phyloP scores from a whole-genome alignment of 1,140 invertebrate species.

The Agraylea sexmaculata region DNA sequence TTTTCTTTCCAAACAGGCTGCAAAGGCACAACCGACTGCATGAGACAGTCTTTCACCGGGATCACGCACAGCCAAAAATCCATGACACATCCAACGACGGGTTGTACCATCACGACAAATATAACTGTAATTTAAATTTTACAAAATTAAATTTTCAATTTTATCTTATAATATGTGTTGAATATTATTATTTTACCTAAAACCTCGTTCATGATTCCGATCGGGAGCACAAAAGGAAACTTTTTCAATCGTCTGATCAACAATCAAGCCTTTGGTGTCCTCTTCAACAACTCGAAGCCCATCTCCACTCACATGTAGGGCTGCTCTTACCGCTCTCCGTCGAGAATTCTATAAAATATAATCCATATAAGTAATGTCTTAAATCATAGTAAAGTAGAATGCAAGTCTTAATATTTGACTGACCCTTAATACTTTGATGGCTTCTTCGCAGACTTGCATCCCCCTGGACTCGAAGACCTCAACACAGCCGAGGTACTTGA shows the following conservation, averaged over 20 bases:
- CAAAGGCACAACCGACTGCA: conserved; percentile 98
- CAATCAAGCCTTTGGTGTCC: conserved; percentile 95
- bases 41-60: conserved; percentile 95
- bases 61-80: conserved; percentile 92
- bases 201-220: conserved; percentile 94
- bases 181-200: conserved; percentile 58
- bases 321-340: conserved; percentile 72
- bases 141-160: conserved; percentile 3
- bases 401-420: no score
- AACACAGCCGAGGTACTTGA: conserved; percentile 97
- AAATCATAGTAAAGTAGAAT: no score
- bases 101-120: conserved; percentile 50
- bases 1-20: conserved; percentile 94
- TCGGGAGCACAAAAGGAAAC: conserved; percentile 99
- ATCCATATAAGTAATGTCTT: no score
- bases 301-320: conserved; percentile 94
- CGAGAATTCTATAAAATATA: conserved; percentile 72
- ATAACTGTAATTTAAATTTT: conserved; percentile 31
- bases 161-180: neutral
- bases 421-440: conserved; percentile 85
- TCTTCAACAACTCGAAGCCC: conserved; percentile 96
- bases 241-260: conserved; percentile 99
- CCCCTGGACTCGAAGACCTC: conserved; percentile 98
- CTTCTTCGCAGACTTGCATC: conserved; percentile 99
- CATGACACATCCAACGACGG: conserved; percentile 98